Evolutionary conservation across 2,113 vertebrate genomes (phyloP).

Genomic region (Rhodinocichla rosea): DNA sequence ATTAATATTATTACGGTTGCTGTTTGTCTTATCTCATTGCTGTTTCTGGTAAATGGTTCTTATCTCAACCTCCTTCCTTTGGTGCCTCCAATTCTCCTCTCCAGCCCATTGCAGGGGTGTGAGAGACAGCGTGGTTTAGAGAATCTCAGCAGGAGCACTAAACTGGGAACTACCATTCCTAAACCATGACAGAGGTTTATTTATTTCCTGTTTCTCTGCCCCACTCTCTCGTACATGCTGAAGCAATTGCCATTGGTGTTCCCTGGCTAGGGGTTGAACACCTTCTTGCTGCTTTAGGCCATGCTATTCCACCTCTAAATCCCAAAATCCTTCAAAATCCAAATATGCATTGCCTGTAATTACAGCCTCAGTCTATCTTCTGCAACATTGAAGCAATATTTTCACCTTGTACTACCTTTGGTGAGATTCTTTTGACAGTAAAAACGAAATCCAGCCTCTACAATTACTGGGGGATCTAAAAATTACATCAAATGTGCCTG

Average conservation of each 20-base stretch:
- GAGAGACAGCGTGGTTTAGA: neutral
- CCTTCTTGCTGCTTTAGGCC: neutral
- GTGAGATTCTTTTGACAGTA: neutral
- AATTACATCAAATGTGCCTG: neutral
- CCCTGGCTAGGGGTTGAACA: neutral
- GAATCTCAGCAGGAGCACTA: neutral
- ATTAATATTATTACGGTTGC: neutral
- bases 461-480: neutral
- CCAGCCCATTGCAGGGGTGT: rapidly evolving
- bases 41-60: neutral
- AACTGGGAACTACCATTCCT: neutral
- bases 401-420: neutral
- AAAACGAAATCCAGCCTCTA: neutral
- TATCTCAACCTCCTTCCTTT: neutral
- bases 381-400: neutral
- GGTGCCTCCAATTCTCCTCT: neutral
- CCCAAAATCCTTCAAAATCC: neutral
- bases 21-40: neutral
- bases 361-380: neutral
- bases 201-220: neutral
- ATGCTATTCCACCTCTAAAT: neutral
- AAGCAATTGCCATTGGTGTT: neutral
- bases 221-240: neutral
- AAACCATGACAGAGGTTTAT: neutral
- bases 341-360: neutral